phyloP scores from a whole-genome alignment of 2,888 invertebrate species.

The Laothoe populi region DNA sequence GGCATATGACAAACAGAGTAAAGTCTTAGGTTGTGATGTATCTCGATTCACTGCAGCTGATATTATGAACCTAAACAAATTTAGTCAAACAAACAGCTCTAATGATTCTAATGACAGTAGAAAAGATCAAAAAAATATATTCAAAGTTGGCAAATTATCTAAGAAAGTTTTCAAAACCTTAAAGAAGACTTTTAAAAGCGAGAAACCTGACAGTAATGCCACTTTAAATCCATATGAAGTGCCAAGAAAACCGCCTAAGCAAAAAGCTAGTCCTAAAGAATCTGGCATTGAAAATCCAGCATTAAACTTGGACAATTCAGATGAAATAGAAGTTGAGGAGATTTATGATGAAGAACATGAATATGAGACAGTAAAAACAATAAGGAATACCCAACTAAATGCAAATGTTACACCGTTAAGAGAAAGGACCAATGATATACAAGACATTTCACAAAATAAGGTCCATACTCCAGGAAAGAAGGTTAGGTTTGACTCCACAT shows the following conservation, averaged over 20 bases:
- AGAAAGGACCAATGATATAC: slow-evolving; percentile 54
- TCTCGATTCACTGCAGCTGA: slow-evolving; percentile 74
- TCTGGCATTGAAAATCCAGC: slow-evolving; percentile 77
- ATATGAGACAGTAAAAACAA: slow-evolving; percentile 76
- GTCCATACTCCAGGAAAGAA: slow-evolving; percentile 73
- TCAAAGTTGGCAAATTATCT: slow-evolving; percentile 72
- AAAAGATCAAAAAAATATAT: slow-evolving; percentile 63
- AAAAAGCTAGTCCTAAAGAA: slow-evolving; percentile 58
- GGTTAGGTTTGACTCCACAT: slow-evolving; percentile 78
- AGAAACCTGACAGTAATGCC: slow-evolving; percentile 61
- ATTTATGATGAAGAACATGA: slow-evolving; percentile 67
- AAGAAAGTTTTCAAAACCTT: slow-evolving; percentile 76
- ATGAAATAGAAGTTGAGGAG: slow-evolving; percentile 77
- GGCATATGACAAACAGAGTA: slow-evolving; percentile 75
- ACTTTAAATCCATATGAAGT: slow-evolving; percentile 79
- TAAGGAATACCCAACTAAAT: slow-evolving; percentile 72
- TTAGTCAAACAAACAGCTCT: slow-evolving; percentile 54
- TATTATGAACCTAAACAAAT: slow-evolving; percentile 75
- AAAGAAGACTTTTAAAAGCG: slow-evolving; percentile 74
- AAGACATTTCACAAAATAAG: slow-evolving; percentile 54
- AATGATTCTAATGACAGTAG: slow-evolving; percentile 70
- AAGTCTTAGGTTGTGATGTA: slow-evolving; percentile 77
- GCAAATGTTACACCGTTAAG: slow-evolving; percentile 75
- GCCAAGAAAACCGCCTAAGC: slow-evolving; percentile 67
- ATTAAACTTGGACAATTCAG: slow-evolving; percentile 73